Percentiles rank a stretch among this genome's conserved stretches.
phyloP scores from a whole-genome alignment of 1,140 invertebrate genomes.

The Lordiphosa mommai region DNA sequence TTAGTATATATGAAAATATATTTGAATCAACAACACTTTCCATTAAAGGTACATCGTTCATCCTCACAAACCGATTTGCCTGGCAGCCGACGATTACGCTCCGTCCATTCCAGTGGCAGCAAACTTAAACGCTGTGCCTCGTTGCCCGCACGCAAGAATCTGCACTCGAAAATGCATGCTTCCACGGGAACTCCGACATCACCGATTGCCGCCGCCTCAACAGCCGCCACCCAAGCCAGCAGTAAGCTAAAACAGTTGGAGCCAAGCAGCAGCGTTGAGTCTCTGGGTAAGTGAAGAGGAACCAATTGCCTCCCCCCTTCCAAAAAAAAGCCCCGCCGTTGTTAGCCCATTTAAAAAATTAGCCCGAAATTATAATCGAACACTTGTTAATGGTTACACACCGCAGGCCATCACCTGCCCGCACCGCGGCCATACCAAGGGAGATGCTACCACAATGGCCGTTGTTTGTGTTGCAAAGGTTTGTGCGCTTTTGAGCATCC shows the following conservation, averaged over 20 bases:
- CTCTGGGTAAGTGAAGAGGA: conserved; percentile 60
- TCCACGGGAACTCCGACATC: conserved; percentile 23
- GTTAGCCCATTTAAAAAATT: conserved; percentile 27
- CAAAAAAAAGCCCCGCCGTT: conserved; percentile 4
- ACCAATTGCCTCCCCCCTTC: neutral
- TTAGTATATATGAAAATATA: too few species aligned
- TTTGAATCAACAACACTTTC: too few species aligned
- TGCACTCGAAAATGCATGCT: conserved; percentile 41
- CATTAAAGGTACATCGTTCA: conserved; percentile 79
- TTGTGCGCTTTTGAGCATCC: conserved; percentile 52
- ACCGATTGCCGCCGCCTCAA: conserved; percentile 24
- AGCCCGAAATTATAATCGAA: conserved; percentile 33
- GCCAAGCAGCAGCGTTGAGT: conserved; percentile 68
- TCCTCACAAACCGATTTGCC: conserved; percentile 81
- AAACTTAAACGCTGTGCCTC: conserved; percentile 81
- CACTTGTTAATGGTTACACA: conserved; percentile 50
- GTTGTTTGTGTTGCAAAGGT: conserved; percentile 61
- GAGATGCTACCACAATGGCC: conserved; percentile 52
- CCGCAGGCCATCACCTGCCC: conserved; percentile 45
- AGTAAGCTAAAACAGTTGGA: conserved; percentile 41
- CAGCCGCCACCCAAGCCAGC: conserved; percentile 35
- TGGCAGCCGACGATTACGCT: conserved; percentile 75
- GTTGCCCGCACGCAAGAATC: conserved; percentile 76
- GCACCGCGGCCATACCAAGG: conserved; percentile 45
- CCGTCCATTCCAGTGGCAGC: conserved; percentile 71